A percentile compares a stretch with the other conserved stretches of the same genome.
These are phyloP conservation scores for Nysson spinosus DNA, from an alignment of 2,888 invertebrate species.

Conservation along the genomic window DNA sequence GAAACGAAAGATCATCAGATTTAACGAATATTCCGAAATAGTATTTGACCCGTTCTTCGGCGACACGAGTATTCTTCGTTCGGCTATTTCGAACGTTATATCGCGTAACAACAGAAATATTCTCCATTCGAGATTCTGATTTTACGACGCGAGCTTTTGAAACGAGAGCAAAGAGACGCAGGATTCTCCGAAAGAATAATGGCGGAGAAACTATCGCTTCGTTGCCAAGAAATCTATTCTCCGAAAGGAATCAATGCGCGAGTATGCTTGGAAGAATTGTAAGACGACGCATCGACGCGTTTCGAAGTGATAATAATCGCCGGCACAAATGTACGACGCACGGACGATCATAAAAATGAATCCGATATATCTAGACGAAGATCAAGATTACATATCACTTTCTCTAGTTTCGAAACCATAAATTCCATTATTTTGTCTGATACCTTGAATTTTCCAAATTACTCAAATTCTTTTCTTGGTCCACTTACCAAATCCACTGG, in stretches of 20 bases:
- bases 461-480: no score
- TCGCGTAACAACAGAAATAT: slow-evolving; percentile 13
- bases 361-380: no score
- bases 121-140: slow-evolving; percentile 19
- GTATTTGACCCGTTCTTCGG: slow-evolving; percentile 58
- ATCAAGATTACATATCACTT: no score
- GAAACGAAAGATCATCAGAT: background rate
- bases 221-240: slow-evolving; percentile 9
- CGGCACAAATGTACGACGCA: slow-evolving; percentile 33
- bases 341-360: background rate
- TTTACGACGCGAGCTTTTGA: slow-evolving; percentile 7
- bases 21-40: slow-evolving; percentile 37
- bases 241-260: slow-evolving; percentile 10
- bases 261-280: slow-evolving; percentile 40
- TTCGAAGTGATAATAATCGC: slow-evolving; percentile 31
- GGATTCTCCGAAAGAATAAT: slow-evolving; percentile 1
- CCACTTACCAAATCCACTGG: no score
- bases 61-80: slow-evolving; percentile 25
- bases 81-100: slow-evolving; percentile 6
- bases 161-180: slow-evolving; percentile 15
- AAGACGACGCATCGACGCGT: slow-evolving; percentile 62
- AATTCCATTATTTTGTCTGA: no score
- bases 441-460: no score
- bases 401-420: no score
- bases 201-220: slow-evolving; percentile 20